phyloP scores from a whole-genome alignment of 2,888 invertebrate species.

The Drepana falcataria region DNA sequence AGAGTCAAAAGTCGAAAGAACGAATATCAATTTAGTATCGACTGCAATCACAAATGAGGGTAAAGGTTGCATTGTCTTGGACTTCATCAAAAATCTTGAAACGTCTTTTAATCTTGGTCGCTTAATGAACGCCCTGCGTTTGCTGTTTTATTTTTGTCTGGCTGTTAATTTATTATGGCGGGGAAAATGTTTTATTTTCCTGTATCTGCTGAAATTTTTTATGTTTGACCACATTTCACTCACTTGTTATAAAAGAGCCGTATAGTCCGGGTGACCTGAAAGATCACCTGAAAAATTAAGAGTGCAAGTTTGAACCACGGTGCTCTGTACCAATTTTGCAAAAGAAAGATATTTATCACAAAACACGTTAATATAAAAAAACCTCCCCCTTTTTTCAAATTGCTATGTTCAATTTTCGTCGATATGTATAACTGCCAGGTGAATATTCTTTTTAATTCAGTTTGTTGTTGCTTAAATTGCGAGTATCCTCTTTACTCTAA shows the following conservation, averaged over 20 bases:
- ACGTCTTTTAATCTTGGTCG: conserved; percentile 2
- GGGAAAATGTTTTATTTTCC: background rate
- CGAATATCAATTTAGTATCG: background rate
- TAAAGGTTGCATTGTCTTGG: background rate
- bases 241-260: background rate
- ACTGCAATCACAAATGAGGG: conserved; percentile 1
- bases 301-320: too few relatives aligned
- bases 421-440: too few relatives aligned
- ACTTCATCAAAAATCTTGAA: conserved; percentile 4
- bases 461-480: too few relatives aligned
- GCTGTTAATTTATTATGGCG: background rate
- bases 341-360: too few relatives aligned
- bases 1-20: background rate
- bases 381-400: too few relatives aligned
- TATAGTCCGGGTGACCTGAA: too few relatives aligned
- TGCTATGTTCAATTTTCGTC: too few relatives aligned
- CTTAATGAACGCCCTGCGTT: background rate
- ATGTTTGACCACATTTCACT: conserved; percentile 2
- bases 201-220: background rate
- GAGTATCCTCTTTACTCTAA: too few relatives aligned
- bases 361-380: too few relatives aligned
- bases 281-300: too few relatives aligned
- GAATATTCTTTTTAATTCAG: too few relatives aligned
- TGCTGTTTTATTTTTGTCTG: background rate
- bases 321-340: too few relatives aligned